Percentiles rank a stretch among this genome's conserved stretches.
These are phyloP conservation scores for Ctenopoma multispine DNA, from an alignment of 2,797 vertebrate genomes.

Conservation along the genomic window DNA sequence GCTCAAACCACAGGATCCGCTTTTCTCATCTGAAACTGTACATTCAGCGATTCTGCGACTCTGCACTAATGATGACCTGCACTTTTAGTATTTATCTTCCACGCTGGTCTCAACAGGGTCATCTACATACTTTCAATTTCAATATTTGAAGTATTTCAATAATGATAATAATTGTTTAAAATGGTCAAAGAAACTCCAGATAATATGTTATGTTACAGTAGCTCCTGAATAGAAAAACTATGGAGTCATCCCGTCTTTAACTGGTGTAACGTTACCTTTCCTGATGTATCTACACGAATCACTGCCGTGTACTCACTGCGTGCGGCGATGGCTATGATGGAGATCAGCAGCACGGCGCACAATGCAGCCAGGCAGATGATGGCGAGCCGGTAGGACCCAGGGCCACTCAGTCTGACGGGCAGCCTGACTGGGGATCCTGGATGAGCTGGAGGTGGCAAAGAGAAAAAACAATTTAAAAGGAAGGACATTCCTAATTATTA, in stretches of 20 bases:
- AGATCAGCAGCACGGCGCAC: slow-evolving; percentile 66
- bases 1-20: slow-evolving; percentile 22
- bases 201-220: too few species aligned
- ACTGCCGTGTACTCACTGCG: slow-evolving; percentile 53
- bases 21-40: slow-evolving; percentile 21
- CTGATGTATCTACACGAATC: too few species aligned
- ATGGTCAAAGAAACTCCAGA: too few species aligned
- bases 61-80: neutral
- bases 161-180: too few species aligned
- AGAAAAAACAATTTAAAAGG: neutral
- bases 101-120: too few species aligned
- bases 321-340: slow-evolving; percentile 62
- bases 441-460: slow-evolving; percentile 2
- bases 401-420: neutral
- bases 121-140: too few species aligned
- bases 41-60: neutral
- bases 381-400: slow-evolving; percentile 51
- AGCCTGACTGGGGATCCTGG: neutral
- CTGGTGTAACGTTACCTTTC: too few species aligned
- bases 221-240: too few species aligned
- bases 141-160: too few species aligned
- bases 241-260: too few species aligned
- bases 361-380: slow-evolving; percentile 58
- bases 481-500: too few species aligned
- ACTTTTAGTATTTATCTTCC: neutral